These are phyloP conservation scores for Cenopis cana DNA, from an alignment of 2,888 invertebrate species.

Conservation along the genomic window DNA sequence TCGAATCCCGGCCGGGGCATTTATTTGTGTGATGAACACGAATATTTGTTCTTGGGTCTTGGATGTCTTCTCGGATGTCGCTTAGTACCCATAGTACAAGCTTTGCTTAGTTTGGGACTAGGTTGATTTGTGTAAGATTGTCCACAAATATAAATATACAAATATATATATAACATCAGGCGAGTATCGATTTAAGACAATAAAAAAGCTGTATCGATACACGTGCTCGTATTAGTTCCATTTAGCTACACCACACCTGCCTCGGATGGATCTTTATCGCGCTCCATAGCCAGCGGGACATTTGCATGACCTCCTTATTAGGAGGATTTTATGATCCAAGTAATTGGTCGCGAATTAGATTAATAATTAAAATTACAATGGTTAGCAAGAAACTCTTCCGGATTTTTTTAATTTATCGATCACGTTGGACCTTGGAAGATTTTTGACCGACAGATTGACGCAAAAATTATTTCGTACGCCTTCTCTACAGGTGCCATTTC, in stretches of 20 bases:
- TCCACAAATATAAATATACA: too few species aligned
- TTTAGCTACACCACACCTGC: slow-evolving; percentile 15
- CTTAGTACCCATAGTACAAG: too few species aligned
- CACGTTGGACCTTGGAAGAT: neutral
- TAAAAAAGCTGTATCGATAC: neutral
- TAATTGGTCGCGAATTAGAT: slow-evolving; percentile 31
- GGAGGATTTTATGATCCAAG: slow-evolving; percentile 19
- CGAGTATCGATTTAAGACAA: neutral
- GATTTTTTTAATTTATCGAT: neutral
- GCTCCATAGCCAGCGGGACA: slow-evolving; percentile 8
- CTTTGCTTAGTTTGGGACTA: too few species aligned
- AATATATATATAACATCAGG: too few species aligned
- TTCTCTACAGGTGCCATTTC: too few species aligned
- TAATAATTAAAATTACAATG: slow-evolving; percentile 26
- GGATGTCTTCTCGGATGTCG: too few species aligned
- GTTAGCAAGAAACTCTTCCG: slow-evolving; percentile 15
- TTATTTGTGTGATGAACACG: too few species aligned
- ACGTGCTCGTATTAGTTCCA: slow-evolving; percentile 14
- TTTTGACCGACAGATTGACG: too few species aligned
- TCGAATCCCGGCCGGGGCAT: too few species aligned
- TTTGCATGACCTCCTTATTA: slow-evolving; percentile 24
- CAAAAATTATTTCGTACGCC: too few species aligned
- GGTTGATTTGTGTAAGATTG: too few species aligned
- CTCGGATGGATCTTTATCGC: slow-evolving; percentile 4
- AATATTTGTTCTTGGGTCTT: too few species aligned